Evolutionary conservation across 2,888 invertebrate genomes (phyloP), one percentile per base, ranked within the genome.

Genomic region (Alitta virens): DNA sequence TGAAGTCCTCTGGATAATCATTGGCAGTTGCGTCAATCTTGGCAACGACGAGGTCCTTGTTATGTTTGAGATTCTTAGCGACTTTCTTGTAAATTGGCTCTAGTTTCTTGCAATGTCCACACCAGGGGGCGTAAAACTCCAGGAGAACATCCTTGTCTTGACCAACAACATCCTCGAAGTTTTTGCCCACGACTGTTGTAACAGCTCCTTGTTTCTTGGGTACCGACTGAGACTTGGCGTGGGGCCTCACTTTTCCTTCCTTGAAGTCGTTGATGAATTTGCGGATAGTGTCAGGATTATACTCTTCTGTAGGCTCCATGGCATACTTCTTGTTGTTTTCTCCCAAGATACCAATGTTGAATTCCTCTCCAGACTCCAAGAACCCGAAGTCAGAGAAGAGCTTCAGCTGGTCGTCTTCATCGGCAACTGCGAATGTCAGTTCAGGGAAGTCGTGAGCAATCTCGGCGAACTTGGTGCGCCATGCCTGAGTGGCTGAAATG

Each of bases 71-170:
- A 50, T 76, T 71, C 65, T 80, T 80, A 18, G 79, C 82, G 9
- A 83, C 69, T 53, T 83, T 79, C 56, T 78, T 82, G 71, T 81
- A 85, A 12, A 76, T 76, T 12, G 85, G 85, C 67, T 86, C 86
- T 46, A 86, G 79, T 38, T 78, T 75, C 74, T 86, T 85, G 75
- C 86, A 86, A 68, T 86, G 86, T 1, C 85, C 86, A 72, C 86
- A 85, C 86, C 86, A 86, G 2, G 86, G 86, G 2, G 86, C 86
- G 69, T 86, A 86, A 67, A 86, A 82, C 70, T 86, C 86, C 61
- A 87, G 79, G 9, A 87, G 75, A 2, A 85, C 84, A 72, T 86
- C 85, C 70, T 86, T 85, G 1, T 73, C 74, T 25, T 78, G 74
- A 68, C 85, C 84, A 38, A 86, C 85, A 56, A 85, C 78, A 21